phyloP scores from a whole-genome alignment of 2,888 invertebrate genomes.

The Rhagium mordax region DNA sequence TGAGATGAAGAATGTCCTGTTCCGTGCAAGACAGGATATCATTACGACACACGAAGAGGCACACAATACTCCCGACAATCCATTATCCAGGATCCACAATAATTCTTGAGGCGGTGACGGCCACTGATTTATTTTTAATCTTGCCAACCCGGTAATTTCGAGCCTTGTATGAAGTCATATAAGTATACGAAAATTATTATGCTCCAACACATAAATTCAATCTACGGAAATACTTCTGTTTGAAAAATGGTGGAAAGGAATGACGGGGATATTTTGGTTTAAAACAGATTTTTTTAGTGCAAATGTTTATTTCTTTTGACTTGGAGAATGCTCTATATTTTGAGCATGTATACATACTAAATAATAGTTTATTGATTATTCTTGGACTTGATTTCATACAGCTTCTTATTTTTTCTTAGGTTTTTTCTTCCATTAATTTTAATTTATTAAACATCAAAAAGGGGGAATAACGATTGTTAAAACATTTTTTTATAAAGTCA shows the following conservation, averaged over 20 bases:
- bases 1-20: constrained; percentile 17
- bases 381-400: no score
- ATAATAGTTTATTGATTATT: no score
- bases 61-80: constrained; percentile 2
- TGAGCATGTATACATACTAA: no score
- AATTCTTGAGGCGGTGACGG: constrained; percentile 22
- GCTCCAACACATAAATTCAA: neutral
- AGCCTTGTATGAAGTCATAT: neutral
- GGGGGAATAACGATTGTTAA: no score
- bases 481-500: no score
- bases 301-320: no score
- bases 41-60: constrained; percentile 15
- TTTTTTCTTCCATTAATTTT: no score
- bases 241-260: neutral
- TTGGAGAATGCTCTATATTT: no score
- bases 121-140: constrained; percentile 24
- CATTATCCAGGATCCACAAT: constrained; percentile 17
- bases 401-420: no score
- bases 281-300: neutral
- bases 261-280: neutral
- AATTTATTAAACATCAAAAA: no score
- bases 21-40: constrained; percentile 16
- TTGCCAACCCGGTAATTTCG: neutral
- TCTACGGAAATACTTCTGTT: neutral
- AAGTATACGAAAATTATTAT: neutral